A percentile compares a stretch with the other conserved stretches of the same genome.
Conservation (phyloP, 2,888 invertebrate genomes). For the Coecobrya sp. region DNA sequence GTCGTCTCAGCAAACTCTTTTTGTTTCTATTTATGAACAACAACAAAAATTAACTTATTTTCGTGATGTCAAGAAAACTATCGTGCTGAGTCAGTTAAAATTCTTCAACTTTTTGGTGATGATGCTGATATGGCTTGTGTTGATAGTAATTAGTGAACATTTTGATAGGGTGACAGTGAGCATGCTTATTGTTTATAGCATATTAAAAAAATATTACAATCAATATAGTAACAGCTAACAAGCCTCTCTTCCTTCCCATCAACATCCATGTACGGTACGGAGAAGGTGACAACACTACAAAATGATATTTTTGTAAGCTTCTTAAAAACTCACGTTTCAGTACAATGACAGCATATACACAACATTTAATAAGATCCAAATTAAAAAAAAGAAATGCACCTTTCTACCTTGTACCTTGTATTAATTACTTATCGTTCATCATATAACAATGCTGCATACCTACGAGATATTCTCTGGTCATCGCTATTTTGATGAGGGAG, state of each 20-base stretch:
- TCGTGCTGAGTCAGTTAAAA: not conserved
- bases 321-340: slow-evolving; percentile 24
- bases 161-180: not conserved
- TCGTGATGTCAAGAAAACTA: slow-evolving; percentile 1
- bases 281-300: slow-evolving; percentile 42
- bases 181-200: not conserved
- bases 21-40: not conserved
- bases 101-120: not conserved
- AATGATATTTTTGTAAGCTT: not conserved
- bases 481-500: not conserved
- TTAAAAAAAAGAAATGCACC: not conserved
- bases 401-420: not conserved
- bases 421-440: slow-evolving; percentile 20
- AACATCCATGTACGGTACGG: slow-evolving; percentile 6
- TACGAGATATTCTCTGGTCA: not conserved
- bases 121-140: not conserved
- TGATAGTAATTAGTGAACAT: slow-evolving; percentile 34
- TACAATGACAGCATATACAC: not conserved
- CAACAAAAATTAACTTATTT: not conserved
- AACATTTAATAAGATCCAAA: not conserved
- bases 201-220: not conserved
- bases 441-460: not conserved
- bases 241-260: not conserved
- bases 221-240: slow-evolving; percentile 4
- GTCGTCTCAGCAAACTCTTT: not conserved